Evolutionary conservation across 2,888 invertebrate species (phyloP), one percentile per base, ranked within the genome.

Genomic region (Oxystoma pomonae): DNA sequence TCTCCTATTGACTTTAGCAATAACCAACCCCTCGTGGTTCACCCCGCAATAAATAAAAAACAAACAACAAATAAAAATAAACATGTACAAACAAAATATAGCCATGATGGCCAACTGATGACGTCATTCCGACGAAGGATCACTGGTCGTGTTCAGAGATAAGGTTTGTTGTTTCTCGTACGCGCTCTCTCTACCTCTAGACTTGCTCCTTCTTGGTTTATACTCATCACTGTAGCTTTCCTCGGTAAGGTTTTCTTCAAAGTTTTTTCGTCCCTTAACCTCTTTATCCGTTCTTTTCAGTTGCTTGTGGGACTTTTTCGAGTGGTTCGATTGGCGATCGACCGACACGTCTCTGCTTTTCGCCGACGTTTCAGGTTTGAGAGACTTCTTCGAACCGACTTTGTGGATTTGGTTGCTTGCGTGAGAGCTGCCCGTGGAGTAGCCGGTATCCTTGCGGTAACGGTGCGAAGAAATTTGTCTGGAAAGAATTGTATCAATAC

Each of bases 401-500:
- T 35, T 35, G 35, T 35, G 50, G 72, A 63, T 12, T 67, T 68
- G 21, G 55, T 56, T 67, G 61, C 85, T 81, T 65, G 83, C 83
- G 70, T 86, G 84, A 0, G 87, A 87, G 75, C 87, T 88, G 59
- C 85, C 88, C 1, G 88, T 89, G 1, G 87, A 88, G 71, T 89
- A 88, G 12, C 88, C 88, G 0, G 88, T 88, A 71, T 89, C 89
- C 76, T 88, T 88, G 9, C 84, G 77, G 1, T 74, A 35, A 35
- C 35, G 35, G 35, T 35, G 35, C 5, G 35, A 35, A 35, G 35
- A 35, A 2, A 71, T 66, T 73, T 78, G 82, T 64, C 82, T 83
- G 62, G 62, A 75, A 73, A 52, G 58, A n/a, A n/a, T n/a, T n/a
- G n/a, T n/a, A n/a, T n/a, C n/a, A n/a, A n/a, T n/a, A n/a, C n/a